A percentile compares a stretch with the other conserved stretches of the same genome.
These are phyloP conservation scores for Tricholauxania praeusta DNA, from an alignment of 2,888 invertebrate genomes.

Conservation along the genomic window DNA sequence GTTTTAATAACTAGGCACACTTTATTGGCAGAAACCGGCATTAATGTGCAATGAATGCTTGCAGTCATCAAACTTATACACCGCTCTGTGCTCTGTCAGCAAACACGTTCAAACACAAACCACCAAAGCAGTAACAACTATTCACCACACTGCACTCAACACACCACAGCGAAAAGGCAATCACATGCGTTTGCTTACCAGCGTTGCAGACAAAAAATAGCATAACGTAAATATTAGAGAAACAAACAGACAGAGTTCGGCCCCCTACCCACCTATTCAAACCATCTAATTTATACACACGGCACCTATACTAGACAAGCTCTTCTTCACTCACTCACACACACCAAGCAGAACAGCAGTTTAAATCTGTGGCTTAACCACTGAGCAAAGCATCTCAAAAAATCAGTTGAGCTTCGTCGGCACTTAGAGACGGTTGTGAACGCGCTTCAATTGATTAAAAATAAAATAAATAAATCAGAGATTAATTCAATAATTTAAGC, in stretches of 20 bases:
- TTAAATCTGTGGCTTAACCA: slow-evolving; percentile 32
- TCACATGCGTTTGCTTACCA: background rate
- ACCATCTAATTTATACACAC: too few relatives aligned
- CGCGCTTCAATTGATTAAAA: background rate
- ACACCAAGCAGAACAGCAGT: slow-evolving; percentile 12
- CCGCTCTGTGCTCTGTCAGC: too few relatives aligned
- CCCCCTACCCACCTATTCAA: too few relatives aligned
- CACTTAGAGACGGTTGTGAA: slow-evolving; percentile 40
- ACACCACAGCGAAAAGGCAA: background rate
- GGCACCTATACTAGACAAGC: background rate
- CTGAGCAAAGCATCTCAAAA: slow-evolving; percentile 44
- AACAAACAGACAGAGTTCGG: background rate
- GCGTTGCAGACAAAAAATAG: background rate
- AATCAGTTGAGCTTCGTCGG: slow-evolving; percentile 49
- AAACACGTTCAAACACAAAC: too few relatives aligned
- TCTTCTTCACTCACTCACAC: background rate
- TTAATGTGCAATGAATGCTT: too few relatives aligned
- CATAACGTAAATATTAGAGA: background rate
- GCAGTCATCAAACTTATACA: too few relatives aligned
- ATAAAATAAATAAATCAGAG: background rate
- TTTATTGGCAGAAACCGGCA: too few relatives aligned
- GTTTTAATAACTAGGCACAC: too few relatives aligned
- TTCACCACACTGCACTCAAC: slow-evolving; percentile 12
- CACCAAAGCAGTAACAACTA: background rate
- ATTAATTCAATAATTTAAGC: background rate